These are phyloP conservation scores for Melinaea marsaeus DNA, from an alignment of 2,888 invertebrate species.

Conservation along the genomic window DNA sequence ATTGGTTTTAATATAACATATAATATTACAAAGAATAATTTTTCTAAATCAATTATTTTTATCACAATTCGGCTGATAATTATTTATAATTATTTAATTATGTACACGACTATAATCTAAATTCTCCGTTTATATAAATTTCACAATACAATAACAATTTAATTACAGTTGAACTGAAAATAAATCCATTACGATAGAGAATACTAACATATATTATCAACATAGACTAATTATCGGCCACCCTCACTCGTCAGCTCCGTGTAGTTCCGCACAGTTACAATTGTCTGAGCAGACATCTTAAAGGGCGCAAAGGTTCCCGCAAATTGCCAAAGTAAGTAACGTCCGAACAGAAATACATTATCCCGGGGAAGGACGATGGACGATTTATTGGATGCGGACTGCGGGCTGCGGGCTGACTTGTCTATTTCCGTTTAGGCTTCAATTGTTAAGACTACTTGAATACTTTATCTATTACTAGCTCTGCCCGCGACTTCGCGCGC, in stretches of 20 bases:
- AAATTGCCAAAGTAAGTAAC: conserved; percentile 77
- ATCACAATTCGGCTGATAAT: no score
- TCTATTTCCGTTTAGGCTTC: conserved; percentile 54
- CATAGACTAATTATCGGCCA: no score
- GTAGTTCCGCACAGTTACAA: conserved; percentile 51
- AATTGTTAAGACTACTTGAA: conserved; percentile 4
- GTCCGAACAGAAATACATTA: conserved; percentile 77
- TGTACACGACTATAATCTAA: no score
- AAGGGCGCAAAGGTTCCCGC: conserved; percentile 76
- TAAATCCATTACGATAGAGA: no score
- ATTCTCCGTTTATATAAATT: no score
- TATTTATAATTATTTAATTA: no score
- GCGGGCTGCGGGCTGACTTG: conserved; percentile 44
- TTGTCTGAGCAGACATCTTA: conserved; percentile 75
- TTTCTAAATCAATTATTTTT: no score
- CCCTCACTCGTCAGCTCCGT: conserved; percentile 32
- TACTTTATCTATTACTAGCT: neutral
- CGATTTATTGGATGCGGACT: conserved; percentile 40
- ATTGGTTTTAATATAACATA: no score
- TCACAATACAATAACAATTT: no score
- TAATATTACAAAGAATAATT: no score
- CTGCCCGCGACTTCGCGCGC: no score
- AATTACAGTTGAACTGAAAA: no score
- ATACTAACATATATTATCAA: conserved; percentile 15
- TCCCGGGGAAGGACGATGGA: conserved; percentile 62